Conservation (phyloP, 2,888 invertebrate genomes). For the Sinodicranocentrus sp. region DNA sequence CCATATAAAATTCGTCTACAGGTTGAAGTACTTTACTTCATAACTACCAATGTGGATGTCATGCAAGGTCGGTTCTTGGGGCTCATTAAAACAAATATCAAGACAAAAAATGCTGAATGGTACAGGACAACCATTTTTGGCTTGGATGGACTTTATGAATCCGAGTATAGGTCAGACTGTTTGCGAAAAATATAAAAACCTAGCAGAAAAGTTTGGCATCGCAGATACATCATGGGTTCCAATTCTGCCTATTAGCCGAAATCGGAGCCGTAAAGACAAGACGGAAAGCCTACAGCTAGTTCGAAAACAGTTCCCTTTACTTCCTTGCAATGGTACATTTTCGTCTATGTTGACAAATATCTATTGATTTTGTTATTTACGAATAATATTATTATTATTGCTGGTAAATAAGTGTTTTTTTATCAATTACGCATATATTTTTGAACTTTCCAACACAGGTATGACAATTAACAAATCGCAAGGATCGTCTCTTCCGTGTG, state of each 20-base stretch:
- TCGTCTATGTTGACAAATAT: too few relatives aligned
- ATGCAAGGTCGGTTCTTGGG: conserved; percentile 58
- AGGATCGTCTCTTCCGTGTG: conserved; percentile 59
- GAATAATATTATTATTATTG: too few relatives aligned
- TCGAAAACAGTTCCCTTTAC: conserved; percentile 66
- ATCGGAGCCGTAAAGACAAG: too few relatives aligned
- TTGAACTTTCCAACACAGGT: too few relatives aligned
- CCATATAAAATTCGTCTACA: conserved; percentile 71
- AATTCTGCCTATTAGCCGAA: background rate
- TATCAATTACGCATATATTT: too few relatives aligned
- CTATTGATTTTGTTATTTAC: too few relatives aligned
- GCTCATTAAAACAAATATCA: background rate
- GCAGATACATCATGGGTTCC: conserved; percentile 16
- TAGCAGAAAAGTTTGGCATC: background rate
- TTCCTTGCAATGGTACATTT: conserved; percentile 71
- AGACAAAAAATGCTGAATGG: too few relatives aligned
- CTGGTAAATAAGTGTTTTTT: too few relatives aligned
- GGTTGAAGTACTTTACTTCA: conserved; percentile 64
- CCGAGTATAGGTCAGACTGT: conserved; percentile 35
- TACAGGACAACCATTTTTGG: too few relatives aligned
- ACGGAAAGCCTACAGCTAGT: too few relatives aligned
- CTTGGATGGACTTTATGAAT: conserved; percentile 63
- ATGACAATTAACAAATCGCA: conserved; percentile 74
- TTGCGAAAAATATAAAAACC: conserved; percentile 12
- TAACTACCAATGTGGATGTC: conserved; percentile 45